Evolutionary conservation across 2,113 vertebrate species (phyloP).

Genomic region (Podarcis raffonei): DNA sequence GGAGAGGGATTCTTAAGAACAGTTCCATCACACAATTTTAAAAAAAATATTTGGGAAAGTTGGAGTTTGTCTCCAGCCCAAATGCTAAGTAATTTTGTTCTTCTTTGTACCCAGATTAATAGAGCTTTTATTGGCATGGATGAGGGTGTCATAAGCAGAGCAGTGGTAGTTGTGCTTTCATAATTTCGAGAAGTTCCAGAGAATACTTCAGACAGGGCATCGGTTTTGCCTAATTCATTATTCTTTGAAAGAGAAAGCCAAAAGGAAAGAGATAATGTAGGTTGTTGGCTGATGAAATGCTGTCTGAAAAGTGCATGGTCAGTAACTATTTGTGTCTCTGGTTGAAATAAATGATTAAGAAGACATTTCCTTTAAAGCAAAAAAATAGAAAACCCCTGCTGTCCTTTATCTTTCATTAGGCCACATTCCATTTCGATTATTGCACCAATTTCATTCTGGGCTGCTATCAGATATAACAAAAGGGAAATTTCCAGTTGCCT

Average conservation of each 20-base stretch:
- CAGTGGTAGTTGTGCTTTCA: neutral
- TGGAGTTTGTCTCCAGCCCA: too few species aligned
- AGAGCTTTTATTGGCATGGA: too few species aligned
- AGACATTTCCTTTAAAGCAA: constrained; percentile 60
- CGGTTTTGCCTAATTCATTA: constrained; percentile 23
- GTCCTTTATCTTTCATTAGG: constrained; percentile 57
- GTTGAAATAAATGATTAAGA: constrained; percentile 50
- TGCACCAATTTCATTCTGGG: constrained; percentile 38
- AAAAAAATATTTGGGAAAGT: too few species aligned
- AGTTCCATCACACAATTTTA: neutral
- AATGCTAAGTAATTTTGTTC: neutral
- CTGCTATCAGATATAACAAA: constrained; percentile 46
- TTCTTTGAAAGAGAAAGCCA: constrained; percentile 41
- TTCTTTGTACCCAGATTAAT: neutral
- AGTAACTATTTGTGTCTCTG: neutral
- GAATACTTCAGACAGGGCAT: constrained; percentile 16
- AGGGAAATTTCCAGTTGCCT: constrained; percentile 27
- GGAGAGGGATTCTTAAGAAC: neutral
- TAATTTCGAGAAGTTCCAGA: neutral
- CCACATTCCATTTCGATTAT: constrained; percentile 60
- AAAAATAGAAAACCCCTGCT: neutral
- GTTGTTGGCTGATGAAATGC: constrained; percentile 42
- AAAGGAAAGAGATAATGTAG: constrained; percentile 47
- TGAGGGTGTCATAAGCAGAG: too few species aligned
- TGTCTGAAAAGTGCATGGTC: constrained; percentile 7